Conservation (phyloP, 1,140 invertebrate species). For the Heterodera schachtii region DNA sequence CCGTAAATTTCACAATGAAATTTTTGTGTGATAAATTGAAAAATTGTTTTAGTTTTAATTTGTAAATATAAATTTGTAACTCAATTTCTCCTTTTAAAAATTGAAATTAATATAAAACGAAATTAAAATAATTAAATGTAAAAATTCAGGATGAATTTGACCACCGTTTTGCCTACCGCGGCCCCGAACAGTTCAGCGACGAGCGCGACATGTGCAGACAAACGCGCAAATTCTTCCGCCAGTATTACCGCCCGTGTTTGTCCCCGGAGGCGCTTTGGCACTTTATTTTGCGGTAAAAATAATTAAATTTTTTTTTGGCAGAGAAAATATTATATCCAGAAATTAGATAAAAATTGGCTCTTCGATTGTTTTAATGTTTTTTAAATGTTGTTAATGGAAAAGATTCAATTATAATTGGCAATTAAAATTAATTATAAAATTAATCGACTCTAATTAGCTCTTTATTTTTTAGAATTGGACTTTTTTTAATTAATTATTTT, state of each 20-base stretch:
- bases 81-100: background rate
- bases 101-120: no score
- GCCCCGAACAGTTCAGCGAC: slow-evolving; percentile 33
- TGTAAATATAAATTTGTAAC: slow-evolving; percentile 26
- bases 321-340: no score
- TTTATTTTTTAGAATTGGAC: no score
- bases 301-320: background rate
- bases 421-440: no score
- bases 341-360: no score
- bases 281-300: slow-evolving; percentile 19
- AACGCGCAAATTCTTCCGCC: slow-evolving; percentile 41
- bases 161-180: slow-evolving; percentile 49
- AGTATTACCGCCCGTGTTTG: slow-evolving; percentile 55
- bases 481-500: no score
- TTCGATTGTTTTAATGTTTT: background rate
- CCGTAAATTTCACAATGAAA: background rate
- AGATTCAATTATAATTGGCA: slow-evolving; percentile 2
- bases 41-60: background rate
- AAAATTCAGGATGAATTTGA: slow-evolving; percentile 61
- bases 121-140: background rate
- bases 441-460: background rate
- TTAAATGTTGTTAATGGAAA: background rate
- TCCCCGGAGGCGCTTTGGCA: slow-evolving; percentile 43
- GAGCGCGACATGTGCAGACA: slow-evolving; percentile 34
- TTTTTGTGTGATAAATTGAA: no score